Conservation (phyloP, 2,888 invertebrate species). For the Pardosa pseudoannulata region DNA sequence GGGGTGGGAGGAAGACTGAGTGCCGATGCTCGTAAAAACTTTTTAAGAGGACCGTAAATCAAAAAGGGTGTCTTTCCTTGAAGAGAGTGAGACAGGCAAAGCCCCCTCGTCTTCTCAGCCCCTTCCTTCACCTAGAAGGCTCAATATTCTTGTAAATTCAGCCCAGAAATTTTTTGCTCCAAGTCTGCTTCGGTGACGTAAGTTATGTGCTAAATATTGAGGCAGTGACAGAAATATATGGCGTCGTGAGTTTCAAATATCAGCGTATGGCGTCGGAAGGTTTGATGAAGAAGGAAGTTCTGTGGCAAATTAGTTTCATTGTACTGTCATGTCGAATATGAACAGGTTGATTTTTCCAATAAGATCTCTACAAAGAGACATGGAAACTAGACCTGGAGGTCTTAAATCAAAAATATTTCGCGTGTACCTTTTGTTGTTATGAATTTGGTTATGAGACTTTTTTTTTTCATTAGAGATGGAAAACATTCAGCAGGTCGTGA, state of each 20-base stretch:
- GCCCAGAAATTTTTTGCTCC: background rate
- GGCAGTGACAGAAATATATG: background rate
- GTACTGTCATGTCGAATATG: background rate
- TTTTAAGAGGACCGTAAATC: conserved; percentile 69
- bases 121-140: background rate
- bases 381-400: too few species aligned
- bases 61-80: conserved; percentile 61
- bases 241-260: background rate
- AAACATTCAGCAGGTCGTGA: too few species aligned
- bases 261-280: background rate
- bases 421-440: too few species aligned
- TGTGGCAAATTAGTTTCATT: background rate
- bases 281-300: background rate
- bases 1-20: conserved; percentile 24
- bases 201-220: conserved; percentile 1
- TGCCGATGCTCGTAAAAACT: conserved; percentile 66
- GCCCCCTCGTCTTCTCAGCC: background rate
- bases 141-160: background rate
- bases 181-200: background rate
- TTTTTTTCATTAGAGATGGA: too few species aligned
- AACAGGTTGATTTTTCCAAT: too few species aligned
- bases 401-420: too few species aligned
- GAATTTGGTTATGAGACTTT: too few species aligned
- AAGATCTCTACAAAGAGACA: too few species aligned
- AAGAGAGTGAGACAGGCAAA: background rate